Base-by-base conservation (phyloP, 2,797 vertebrate species). In the Buceros bicornis region DNA sequence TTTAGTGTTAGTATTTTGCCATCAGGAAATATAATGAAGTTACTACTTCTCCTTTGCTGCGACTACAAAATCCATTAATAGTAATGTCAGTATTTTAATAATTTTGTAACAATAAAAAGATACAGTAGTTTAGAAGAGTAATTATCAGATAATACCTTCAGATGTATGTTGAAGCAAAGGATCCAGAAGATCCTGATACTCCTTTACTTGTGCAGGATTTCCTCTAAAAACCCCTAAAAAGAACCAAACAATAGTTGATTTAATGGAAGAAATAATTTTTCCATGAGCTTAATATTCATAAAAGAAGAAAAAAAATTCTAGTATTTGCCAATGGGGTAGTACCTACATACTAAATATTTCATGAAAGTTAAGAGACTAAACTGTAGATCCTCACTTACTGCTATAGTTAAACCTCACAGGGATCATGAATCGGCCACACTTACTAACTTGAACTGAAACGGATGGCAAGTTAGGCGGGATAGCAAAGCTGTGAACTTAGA, bases 141-240 rank as follows among this genome's bases (percentile, higher is more conserved):
- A 66, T 14, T 92, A 61, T 48, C 28, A 66, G 35, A 57, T 19
- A 95, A 94, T 98, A 99, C 99, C 99, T 91, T 99, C 99, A 83
- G 96, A 95, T 19, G 99, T 98, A 51, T 98, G 98, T 89, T 99
- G 99, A 87, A 99, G 98, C 87, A 99, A 95, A 40, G 99, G 98
- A 22, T 99, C 98, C 86, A 99, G 98, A 71, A 99, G 98, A 25
- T 98, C 98, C 78, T 99, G 98, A 96, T 99, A 99, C 48, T 99
- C 99, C 82, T 99, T 98, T 62, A 99, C 99, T 97, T 99, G 99
- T 29, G 98, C 96, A 42, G 96, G 78, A 82, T 99, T 99, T 93
- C 98, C 99, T 98, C 98, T 98, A 97, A 99, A 99, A 81, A 99
- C 97, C 1, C 99, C 99, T 99, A 82, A 88, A 98, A 95, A 87